These are phyloP conservation scores for Galeopsomyia nigrocyanea DNA, from an alignment of 2,888 invertebrate species.

Conservation along the genomic window DNA sequence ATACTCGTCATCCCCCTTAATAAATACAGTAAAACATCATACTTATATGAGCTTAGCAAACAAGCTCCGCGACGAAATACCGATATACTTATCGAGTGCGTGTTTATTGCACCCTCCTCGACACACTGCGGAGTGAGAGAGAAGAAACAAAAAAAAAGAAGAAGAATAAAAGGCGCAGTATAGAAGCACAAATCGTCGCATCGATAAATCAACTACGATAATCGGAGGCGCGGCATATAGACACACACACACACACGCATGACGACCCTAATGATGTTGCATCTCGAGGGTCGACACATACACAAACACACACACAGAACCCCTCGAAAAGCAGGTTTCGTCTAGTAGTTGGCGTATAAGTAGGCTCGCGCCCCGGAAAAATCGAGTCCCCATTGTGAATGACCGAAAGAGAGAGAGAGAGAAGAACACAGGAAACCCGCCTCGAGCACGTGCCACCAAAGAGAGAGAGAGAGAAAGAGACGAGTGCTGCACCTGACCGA, in stretches of 20 bases:
- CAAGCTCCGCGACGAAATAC: no score
- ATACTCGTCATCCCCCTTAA: no score
- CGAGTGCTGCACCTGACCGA: slow-evolving; percentile 39
- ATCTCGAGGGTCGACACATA: not conserved
- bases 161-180: not conserved
- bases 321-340: not conserved
- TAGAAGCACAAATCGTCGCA: not conserved
- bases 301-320: not conserved
- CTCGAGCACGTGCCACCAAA: not conserved
- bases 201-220: slow-evolving; percentile 13
- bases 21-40: no score
- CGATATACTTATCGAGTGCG: no score
- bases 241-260: not conserved
- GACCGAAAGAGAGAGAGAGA: not conserved
- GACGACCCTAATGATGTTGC: not conserved
- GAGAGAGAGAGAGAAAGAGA: slow-evolving; percentile 21
- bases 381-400: not conserved
- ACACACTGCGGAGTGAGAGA: no score
- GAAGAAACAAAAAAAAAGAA: no score
- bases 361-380: not conserved
- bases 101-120: no score
- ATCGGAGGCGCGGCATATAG: slow-evolving; percentile 2
- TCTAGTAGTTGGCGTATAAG: not conserved
- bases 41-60: no score
- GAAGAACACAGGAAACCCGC: not conserved